phyloP scores from a whole-genome alignment of 2,888 invertebrate species.

The Drosophila recens region DNA sequence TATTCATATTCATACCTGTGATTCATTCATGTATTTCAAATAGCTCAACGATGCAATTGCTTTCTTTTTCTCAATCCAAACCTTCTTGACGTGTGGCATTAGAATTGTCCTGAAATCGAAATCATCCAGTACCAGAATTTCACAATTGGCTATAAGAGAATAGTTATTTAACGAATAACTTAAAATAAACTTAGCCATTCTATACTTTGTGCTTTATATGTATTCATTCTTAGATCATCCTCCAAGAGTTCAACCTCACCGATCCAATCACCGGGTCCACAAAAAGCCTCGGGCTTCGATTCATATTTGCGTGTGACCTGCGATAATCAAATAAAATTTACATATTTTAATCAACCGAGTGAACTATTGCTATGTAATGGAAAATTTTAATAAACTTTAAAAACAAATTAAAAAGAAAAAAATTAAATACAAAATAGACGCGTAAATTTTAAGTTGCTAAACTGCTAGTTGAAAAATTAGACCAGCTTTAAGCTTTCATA shows the following conservation, averaged over 20 bases:
- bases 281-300: slow-evolving; percentile 63
- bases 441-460: too few species aligned
- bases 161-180: too few species aligned
- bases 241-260: slow-evolving; percentile 80
- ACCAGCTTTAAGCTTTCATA: too few species aligned
- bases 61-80: slow-evolving; percentile 79
- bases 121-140: slow-evolving; percentile 88
- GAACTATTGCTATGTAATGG: too few species aligned
- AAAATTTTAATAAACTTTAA: too few species aligned
- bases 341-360: neutral
- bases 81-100: slow-evolving; percentile 73
- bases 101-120: slow-evolving; percentile 86
- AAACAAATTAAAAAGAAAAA: too few species aligned
- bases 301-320: slow-evolving; percentile 42
- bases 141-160: slow-evolving; percentile 86
- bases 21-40: slow-evolving; percentile 73
- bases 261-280: slow-evolving; percentile 81
- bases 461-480: too few species aligned
- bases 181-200: neutral
- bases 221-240: slow-evolving; percentile 49
- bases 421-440: too few species aligned
- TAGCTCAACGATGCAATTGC: slow-evolving; percentile 79
- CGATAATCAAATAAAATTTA: neutral
- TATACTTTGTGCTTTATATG: slow-evolving; percentile 61
- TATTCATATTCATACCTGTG: slow-evolving; percentile 71